Evolutionary conservation across 2,113 vertebrate genomes (phyloP).

Genomic region (Sinosuthora webbiana): DNA sequence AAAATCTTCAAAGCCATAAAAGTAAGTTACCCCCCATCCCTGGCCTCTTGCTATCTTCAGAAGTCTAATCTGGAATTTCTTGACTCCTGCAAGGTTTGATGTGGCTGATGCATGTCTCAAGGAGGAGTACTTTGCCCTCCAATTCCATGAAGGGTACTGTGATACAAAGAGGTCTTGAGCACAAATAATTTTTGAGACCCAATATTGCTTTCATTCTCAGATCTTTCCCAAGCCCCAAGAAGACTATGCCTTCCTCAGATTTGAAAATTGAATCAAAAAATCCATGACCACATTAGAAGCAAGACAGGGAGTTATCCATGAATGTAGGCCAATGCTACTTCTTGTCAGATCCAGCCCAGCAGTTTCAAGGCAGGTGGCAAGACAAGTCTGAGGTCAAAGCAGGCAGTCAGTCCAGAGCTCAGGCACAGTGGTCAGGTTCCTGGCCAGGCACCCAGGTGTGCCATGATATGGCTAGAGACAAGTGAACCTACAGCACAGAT

Average conservation of each 20-base stretch:
- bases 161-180: not conserved
- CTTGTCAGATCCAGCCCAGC: not conserved
- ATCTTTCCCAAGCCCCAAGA: not conserved
- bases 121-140: not conserved
- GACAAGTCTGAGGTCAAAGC: not conserved
- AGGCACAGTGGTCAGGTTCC: rapidly evolving
- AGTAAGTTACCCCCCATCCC: not conserved
- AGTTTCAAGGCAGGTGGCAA: not conserved
- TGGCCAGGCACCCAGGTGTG: not conserved
- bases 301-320: not conserved
- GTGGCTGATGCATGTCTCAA: not conserved
- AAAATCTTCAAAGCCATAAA: not conserved
- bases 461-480: not conserved
- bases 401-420: not conserved
- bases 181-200: not conserved
- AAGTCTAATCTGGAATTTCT: not conserved
- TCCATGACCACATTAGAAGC: not conserved
- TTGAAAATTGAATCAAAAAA: not conserved
- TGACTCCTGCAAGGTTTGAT: not conserved
- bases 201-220: not conserved
- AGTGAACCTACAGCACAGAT: not conserved
- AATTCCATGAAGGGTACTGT: not conserved
- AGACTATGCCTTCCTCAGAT: not conserved
- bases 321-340: not conserved
- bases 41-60: not conserved